Evolutionary conservation across 2,888 invertebrate species (phyloP).

Genomic region (Leptopilina drosophilae): DNA sequence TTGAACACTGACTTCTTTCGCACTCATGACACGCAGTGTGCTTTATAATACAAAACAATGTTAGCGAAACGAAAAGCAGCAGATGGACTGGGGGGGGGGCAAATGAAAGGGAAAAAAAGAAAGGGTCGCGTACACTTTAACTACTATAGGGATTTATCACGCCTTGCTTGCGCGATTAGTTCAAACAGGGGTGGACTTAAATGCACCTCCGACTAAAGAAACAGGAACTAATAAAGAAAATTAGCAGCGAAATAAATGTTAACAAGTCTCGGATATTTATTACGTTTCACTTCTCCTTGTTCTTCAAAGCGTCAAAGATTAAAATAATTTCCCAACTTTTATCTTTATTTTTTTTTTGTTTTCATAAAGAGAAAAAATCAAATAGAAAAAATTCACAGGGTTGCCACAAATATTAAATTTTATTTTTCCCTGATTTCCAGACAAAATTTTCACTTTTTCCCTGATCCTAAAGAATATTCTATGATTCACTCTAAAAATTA

Average conservation of each 20-base stretch:
- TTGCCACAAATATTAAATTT: too few relatives aligned
- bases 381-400: too few relatives aligned
- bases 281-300: too few relatives aligned
- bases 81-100: neutral
- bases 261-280: neutral
- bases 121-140: neutral
- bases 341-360: too few relatives aligned
- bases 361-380: too few relatives aligned
- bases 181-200: neutral
- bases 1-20: neutral
- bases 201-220: neutral
- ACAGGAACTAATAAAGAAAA: conserved; percentile 11
- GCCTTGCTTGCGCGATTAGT: conserved; percentile 10
- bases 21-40: conserved; percentile 21
- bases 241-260: conserved; percentile 11
- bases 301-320: too few relatives aligned
- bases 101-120: neutral
- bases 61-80: conserved; percentile 22
- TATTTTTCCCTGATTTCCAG: too few relatives aligned
- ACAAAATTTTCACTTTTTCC: too few relatives aligned
- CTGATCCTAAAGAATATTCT: too few relatives aligned
- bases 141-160: conserved; percentile 29
- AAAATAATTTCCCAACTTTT: too few relatives aligned
- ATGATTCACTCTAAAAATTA: too few relatives aligned
- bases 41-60: neutral